Evolutionary conservation across 2,797 vertebrate genomes (phyloP), one percentile per base, ranked within the genome.

Genomic region (Diglossa cyanea): DNA sequence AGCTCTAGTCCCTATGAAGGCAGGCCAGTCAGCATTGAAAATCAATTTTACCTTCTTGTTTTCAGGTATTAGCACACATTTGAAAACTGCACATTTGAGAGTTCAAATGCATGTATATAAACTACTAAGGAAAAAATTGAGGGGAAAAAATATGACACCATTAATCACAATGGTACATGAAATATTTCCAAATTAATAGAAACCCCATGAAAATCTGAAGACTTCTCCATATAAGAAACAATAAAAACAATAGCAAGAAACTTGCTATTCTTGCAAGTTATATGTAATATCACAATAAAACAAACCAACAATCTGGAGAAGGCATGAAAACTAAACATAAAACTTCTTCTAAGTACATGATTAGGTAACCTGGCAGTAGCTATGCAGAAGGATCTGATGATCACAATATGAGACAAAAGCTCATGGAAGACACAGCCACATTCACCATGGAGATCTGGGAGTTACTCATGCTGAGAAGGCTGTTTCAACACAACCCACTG

Each of bases 1-100:
- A 47, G 4, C 9, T 75, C n/a, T 3, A 24, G 67, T 4, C 18
- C 14, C 7, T 23, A 0, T 0, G 0, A 3, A 19, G 28, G 42
- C 20, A 72, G 39, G 28, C 18, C 33, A 51, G 35, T 2, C 45
- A 85, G 10, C 24, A 68, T 0, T 53, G n/a, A 81, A 25, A 77
- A 82, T 12, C n/a, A 57, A 44, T 53, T 61, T 60, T 42, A 44
- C 37, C 5, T 86, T 47, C 16, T 66, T n/a, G 1, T 77, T 90
- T 78, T 28, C 26, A 60, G 11, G 6, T 45, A 14, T 21, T 21
- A 45, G 16, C 4, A 81, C 3, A 6, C 20, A 53, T 54, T 53
- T 65, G 10, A 65, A 88, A 91, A n/a, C 17, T 28, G 13, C 17
- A 20, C 42, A 21, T 37, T 37, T 67, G 14, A 66, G 5, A 12